A percentile compares a stretch with the other conserved stretches of the same genome.
Evolutionary conservation across 2,888 invertebrate species (phyloP).

Genomic region (Spisula solida): DNA sequence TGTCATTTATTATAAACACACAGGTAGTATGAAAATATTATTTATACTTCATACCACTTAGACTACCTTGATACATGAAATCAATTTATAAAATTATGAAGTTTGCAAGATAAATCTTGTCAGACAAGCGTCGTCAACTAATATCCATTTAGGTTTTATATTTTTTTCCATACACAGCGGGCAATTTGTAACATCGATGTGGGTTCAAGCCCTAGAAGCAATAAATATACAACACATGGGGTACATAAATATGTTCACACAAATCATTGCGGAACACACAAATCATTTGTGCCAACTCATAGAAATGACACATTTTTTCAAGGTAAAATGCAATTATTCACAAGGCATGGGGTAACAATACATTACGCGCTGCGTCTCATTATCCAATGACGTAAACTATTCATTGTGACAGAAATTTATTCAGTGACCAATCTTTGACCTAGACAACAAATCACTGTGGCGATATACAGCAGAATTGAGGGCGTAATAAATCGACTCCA

Average conservation of each 20-base stretch:
- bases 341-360: conserved; percentile 33
- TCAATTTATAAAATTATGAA: conserved; percentile 23
- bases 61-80: background rate
- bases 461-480: background rate
- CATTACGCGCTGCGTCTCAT: background rate
- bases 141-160: background rate
- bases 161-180: conserved; percentile 16
- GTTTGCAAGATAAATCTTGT: background rate
- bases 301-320: conserved; percentile 32
- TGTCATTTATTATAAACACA: background rate
- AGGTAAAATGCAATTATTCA: conserved; percentile 32
- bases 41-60: background rate
- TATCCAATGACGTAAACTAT: conserved; percentile 21
- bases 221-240: conserved; percentile 32
- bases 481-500: background rate
- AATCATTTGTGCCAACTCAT: conserved; percentile 36
- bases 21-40: background rate
- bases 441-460: background rate
- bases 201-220: conserved; percentile 28
- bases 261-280: conserved; percentile 27
- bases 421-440: conserved; percentile 23
- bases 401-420: conserved; percentile 16
- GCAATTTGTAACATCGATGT: conserved; percentile 17
- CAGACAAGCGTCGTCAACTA: background rate
- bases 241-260: conserved; percentile 26